Evolutionary conservation across 2,888 invertebrate species (phyloP), one percentile per base, ranked within the genome.

Genomic region (Hirtodrosophila cameraria): DNA sequence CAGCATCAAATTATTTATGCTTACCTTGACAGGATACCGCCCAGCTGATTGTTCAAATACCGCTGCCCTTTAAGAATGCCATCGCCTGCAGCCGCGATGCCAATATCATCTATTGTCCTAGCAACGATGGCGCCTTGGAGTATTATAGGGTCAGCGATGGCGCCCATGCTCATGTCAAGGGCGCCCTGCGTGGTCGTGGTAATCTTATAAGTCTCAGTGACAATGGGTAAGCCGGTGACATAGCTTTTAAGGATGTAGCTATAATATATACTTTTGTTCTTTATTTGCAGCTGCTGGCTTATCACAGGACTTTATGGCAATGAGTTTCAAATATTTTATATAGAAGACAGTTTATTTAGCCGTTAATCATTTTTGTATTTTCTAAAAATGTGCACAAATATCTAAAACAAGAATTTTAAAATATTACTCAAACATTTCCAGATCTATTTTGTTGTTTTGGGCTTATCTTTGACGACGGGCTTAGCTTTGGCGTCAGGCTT

Each of bases 11-110:
- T 3, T 3, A 12, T 39, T n/a, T 36, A 31, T 36, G n/a, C 39
- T n/a, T n/a, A n/a, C n/a, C 1, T 20, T 18, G 23, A 2, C 35
- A 89, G 90, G 89, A 89, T 16, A 73, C 78, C 2, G 78, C 82
- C 2, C 85, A 87, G 43, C 54, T 86, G 6, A 82, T 89, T 33
- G 75, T 89, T 7, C 88, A 89, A 58, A 88, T 90, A 38, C 91
- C 91, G 1, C 46, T 91, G 11, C 91, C 91, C 1, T 90, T 91
- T 36, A 90, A 89, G 70, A 90, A 86, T 42, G 75, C 80, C 4
- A 85, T 91, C 6, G 78, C 83, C n/a, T 88, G 88, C 55, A 87
- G 87, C 0, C 82, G 81, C 2, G 76, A 89, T 60, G 88, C 79
- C n/a, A 85, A 81, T 11, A 68, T 86, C 7, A 87, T 91, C 42